Conservation (phyloP, 2,888 invertebrate genomes). For the Carcina quercana region DNA sequence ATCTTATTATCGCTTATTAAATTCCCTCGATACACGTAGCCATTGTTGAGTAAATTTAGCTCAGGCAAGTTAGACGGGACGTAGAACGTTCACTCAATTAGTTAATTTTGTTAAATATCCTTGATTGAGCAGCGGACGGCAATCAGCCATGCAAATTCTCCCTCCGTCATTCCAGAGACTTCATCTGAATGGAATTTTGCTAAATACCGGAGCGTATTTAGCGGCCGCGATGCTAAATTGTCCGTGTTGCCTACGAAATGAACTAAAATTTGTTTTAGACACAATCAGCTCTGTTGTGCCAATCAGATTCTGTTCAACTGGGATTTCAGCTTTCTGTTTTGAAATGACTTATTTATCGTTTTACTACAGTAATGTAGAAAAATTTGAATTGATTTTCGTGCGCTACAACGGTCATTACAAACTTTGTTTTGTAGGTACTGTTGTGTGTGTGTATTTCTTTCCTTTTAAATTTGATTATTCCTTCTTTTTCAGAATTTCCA, state of each 20-base stretch:
- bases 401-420: too few species aligned
- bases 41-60: conserved; percentile 52
- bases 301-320: too few species aligned
- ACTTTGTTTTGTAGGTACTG: too few species aligned
- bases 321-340: too few species aligned
- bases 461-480: too few species aligned
- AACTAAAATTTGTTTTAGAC: conserved; percentile 9
- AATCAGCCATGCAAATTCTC: conserved; percentile 72
- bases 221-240: conserved; percentile 7
- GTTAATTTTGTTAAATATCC: conserved; percentile 73
- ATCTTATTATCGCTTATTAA: conserved; percentile 53
- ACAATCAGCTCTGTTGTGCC: too few species aligned
- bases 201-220: conserved; percentile 9
- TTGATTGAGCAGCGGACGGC: conserved; percentile 72
- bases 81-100: conserved; percentile 67
- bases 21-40: conserved; percentile 50
- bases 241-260: conserved; percentile 15
- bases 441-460: too few species aligned
- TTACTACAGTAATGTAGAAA: too few species aligned
- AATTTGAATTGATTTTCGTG: too few species aligned
- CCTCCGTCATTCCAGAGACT: conserved; percentile 44
- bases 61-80: conserved; percentile 33
- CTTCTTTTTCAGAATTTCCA: too few species aligned
- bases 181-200: conserved; percentile 24
- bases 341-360: too few species aligned